phyloP scores from a whole-genome alignment of 2,888 invertebrate genomes.

The Polymixis lichenea region DNA sequence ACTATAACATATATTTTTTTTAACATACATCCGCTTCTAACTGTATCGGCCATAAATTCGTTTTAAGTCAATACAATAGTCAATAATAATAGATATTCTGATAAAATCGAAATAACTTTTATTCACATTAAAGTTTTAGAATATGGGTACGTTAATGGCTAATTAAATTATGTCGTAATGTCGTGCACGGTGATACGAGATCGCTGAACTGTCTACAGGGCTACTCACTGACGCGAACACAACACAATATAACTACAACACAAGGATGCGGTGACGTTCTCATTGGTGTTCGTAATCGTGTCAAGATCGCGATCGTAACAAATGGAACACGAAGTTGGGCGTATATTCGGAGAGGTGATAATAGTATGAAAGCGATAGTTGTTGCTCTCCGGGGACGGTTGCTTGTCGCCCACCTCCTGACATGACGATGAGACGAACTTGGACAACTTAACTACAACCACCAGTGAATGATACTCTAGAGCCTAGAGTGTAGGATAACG shows the following conservation, averaged over 20 bases:
- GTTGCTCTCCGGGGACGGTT: slow-evolving; percentile 87
- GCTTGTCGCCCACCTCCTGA: slow-evolving; percentile 79
- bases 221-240: slow-evolving; percentile 46
- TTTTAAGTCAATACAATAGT: slow-evolving; percentile 86
- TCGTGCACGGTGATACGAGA: slow-evolving; percentile 87
- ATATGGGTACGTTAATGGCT: slow-evolving; percentile 87
- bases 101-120: slow-evolving; percentile 89
- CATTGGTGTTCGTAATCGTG: slow-evolving; percentile 64
- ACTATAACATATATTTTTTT: slow-evolving; percentile 85
- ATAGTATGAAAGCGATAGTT: slow-evolving; percentile 78
- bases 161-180: slow-evolving; percentile 79
- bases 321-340: slow-evolving; percentile 81
- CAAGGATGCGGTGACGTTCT: slow-evolving; percentile 46
- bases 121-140: slow-evolving; percentile 89
- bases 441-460: slow-evolving; percentile 61
- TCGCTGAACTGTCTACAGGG: slow-evolving; percentile 72
- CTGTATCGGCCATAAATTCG: slow-evolving; percentile 86
- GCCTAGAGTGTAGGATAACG: slow-evolving; percentile 58
- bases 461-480: slow-evolving; percentile 51
- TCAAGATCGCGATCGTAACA: slow-evolving; percentile 59
- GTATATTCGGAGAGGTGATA: slow-evolving; percentile 85
- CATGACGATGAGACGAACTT: slow-evolving; percentile 49
- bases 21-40: slow-evolving; percentile 79
- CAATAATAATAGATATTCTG: slow-evolving; percentile 87
- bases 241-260: slow-evolving; percentile 54